Conservation (phyloP, 2,797 vertebrate genomes). For the Lepidocolaptes lacrymiger region DNA sequence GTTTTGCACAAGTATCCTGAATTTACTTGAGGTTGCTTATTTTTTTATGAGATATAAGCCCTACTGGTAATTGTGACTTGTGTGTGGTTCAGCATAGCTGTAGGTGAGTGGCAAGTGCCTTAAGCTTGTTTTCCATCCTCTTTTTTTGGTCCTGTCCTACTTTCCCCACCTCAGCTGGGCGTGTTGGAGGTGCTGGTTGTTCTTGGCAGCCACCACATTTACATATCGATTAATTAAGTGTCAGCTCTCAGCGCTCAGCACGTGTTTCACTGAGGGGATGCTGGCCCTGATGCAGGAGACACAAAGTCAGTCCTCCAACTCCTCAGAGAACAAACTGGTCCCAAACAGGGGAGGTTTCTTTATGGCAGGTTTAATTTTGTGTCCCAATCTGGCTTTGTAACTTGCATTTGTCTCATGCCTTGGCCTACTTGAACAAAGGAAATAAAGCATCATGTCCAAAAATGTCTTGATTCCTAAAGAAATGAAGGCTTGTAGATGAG, state of each 20-base stretch:
- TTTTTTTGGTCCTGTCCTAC: not conserved
- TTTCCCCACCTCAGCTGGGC: not conserved
- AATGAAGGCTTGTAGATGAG: not conserved
- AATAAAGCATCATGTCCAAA: conserved; percentile 15
- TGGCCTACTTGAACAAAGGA: not conserved
- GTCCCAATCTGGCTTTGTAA: not conserved
- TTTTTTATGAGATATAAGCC: conserved; percentile 1
- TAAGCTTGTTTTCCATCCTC: not conserved
- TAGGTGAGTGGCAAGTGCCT: conserved; percentile 43
- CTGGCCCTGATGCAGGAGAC: not conserved
- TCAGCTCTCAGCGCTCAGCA: not conserved
- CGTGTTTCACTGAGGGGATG: not conserved
- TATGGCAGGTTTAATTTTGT: not conserved
- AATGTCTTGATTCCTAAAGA: not conserved
- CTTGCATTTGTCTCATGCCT: conserved; percentile 28
- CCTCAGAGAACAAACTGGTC: not conserved
- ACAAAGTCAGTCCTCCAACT: not conserved
- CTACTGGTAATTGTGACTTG: not conserved
- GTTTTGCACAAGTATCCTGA: conserved; percentile 32
- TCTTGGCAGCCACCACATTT: not conserved
- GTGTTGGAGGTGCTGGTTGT: not conserved
- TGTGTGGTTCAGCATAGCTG: conserved; percentile 26
- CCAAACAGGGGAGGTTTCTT: not conserved
- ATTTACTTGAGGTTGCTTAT: conserved; percentile 61
- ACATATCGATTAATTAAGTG: not conserved